A percentile compares a stretch with the other conserved stretches of the same genome.
Evolutionary conservation across 2,113 vertebrate species (phyloP).

Genomic region (Piaya cayana): DNA sequence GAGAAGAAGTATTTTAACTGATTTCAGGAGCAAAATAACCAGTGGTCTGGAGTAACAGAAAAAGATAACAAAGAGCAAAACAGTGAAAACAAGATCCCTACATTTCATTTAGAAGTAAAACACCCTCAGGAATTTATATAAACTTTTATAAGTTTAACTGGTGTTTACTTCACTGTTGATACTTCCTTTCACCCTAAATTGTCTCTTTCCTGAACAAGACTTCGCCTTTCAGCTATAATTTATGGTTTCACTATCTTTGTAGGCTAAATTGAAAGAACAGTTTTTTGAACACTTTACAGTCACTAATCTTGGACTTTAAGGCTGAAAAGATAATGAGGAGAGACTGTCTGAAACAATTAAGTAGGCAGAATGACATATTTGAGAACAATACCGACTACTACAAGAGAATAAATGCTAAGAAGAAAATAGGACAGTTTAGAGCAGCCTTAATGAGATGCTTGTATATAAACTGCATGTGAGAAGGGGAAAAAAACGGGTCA

Average conservation of each 20-base stretch:
- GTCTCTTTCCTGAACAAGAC: neutral
- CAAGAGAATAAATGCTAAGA: neutral
- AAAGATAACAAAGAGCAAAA: neutral
- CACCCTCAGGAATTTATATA: neutral
- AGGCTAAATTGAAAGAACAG: neutral
- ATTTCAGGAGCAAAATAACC: neutral
- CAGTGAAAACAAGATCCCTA: neutral
- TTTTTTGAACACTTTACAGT: slow-evolving; percentile 32
- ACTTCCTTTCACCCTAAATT: slow-evolving; percentile 25
- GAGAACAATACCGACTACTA: neutral
- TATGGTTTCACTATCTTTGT: neutral
- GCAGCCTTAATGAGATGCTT: neutral
- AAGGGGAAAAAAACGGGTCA: neutral
- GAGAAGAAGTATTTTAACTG: neutral
- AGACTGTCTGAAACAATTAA: slow-evolving; percentile 28
- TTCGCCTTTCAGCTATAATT: slow-evolving; percentile 26
- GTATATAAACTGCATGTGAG: neutral
- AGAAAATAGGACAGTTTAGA: neutral
- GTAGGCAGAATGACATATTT: neutral
- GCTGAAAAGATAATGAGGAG: slow-evolving; percentile 26
- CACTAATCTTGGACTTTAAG: slow-evolving; percentile 1
- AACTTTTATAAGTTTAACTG: slow-evolving; percentile 12
- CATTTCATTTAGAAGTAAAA: neutral
- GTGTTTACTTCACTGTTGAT: slow-evolving; percentile 10
- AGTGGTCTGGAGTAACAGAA: neutral